Evolutionary conservation across 2,888 invertebrate species (phyloP).

Genomic region (Melinaea menophilus): DNA sequence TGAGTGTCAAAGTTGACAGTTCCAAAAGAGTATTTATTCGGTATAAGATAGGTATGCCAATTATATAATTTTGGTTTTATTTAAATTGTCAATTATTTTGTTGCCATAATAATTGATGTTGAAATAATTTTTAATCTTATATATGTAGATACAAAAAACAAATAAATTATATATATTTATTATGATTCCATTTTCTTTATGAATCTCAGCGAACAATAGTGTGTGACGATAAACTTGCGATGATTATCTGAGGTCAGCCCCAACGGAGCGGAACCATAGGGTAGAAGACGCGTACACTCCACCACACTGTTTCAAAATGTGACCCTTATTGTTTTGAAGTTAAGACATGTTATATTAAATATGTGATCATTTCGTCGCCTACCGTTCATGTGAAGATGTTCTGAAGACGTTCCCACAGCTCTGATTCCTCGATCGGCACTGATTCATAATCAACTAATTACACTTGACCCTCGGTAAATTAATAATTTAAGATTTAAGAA

Average conservation of each 20-base stretch:
- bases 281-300: constrained; percentile 66
- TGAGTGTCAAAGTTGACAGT: too few relatives aligned
- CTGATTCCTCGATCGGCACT: constrained; percentile 71
- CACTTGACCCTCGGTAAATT: constrained; percentile 52
- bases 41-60: too few relatives aligned
- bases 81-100: too few relatives aligned
- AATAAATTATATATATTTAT: constrained; percentile 8
- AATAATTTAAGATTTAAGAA: constrained; percentile 19
- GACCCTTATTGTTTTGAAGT: constrained; percentile 7
- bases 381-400: constrained; percentile 70
- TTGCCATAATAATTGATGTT: too few relatives aligned
- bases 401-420: constrained; percentile 75
- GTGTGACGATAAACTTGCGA: constrained; percentile 66
- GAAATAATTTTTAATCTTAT: not conserved
- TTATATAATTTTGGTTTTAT: too few relatives aligned
- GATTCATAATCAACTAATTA: constrained; percentile 73
- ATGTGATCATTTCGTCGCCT: constrained; percentile 1
- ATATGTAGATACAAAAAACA: not conserved
- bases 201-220: constrained; percentile 70
- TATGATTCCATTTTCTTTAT: constrained; percentile 26
- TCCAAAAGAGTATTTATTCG: too few relatives aligned
- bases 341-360: constrained; percentile 12
- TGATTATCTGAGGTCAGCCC: constrained; percentile 71
- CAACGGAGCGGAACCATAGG: constrained; percentile 68
- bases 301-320: constrained; percentile 4